Evolutionary conservation across 2,797 vertebrate species (phyloP), one percentile per base, ranked within the genome.

Genomic region (Uromys caudimaculatus): DNA sequence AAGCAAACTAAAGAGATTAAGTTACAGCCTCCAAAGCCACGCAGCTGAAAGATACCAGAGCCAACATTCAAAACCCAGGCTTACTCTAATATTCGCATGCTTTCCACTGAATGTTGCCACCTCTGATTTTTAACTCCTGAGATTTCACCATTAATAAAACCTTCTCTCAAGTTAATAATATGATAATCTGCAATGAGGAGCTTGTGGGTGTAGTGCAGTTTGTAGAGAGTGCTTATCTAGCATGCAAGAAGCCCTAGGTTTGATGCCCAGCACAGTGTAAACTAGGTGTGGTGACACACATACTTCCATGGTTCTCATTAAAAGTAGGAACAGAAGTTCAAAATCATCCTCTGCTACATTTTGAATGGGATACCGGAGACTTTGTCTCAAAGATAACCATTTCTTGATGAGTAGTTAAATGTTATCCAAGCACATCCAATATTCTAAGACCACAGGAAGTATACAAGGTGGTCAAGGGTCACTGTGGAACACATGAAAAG

Each of bases 121-220:
- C 58, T 86, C 81, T 62, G 24, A 24, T 73, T 86, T 94, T 94
- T 32, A 91, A 62, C 38, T 89, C 69, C 64, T 84, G 32, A 87
- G 32, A 79, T 21, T 69, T 41, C 38, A 19, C 21, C 19, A 44
- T 38, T 41, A 84, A 21, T 64, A 29, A 92, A 23, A 93, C 0
- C n/a, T 77, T 90, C 16, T 44, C 23, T 58, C 58, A 12, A 47
- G 14, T 35, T 54, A 60, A 71, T 50, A 50, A 88, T 44, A 41
- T 38, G 69, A 27, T 23, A 29, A 76, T 69, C 73, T 73, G 67
- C 19, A 58, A 14, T 27, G n/a, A 23, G 50, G 50, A 35, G 32
- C 7, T n/a, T 56, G 24, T 29, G 14, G 24, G 14, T 21, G 47
- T 6, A 41, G 10, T 29, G 2, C 69, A 56, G 3, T 29, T 73